These are phyloP conservation scores for Steatocranus sp. DNA, from an alignment of 2,797 vertebrate species.

Conservation along the genomic window DNA sequence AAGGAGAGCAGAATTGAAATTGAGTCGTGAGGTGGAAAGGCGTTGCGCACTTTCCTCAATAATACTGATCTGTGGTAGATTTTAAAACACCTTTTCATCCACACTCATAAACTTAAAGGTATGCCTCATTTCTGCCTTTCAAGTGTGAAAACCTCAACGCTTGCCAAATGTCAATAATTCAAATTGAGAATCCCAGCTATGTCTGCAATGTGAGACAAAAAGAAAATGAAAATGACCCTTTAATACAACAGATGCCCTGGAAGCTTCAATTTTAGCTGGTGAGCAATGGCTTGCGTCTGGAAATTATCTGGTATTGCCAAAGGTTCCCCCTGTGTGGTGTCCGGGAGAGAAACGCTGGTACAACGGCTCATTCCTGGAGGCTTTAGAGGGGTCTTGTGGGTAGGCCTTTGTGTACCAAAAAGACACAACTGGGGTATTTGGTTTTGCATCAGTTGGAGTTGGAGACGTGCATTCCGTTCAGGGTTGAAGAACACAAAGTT, in stretches of 20 bases:
- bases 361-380: conserved; percentile 40
- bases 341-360: conserved; percentile 47
- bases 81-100: not conserved
- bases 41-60: not conserved
- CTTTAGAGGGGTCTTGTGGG: conserved; percentile 26
- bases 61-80: not conserved
- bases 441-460: conserved; percentile 52
- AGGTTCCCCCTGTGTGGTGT: conserved; percentile 47
- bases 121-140: not conserved
- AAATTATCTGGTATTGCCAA: conserved; percentile 41
- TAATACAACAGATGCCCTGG: conserved; percentile 39
- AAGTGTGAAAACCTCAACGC: not conserved
- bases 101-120: not conserved
- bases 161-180: not conserved
- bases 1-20: not conserved
- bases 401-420: conserved; percentile 29
- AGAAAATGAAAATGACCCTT: conserved; percentile 18
- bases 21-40: not conserved
- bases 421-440: conserved; percentile 11
- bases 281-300: conserved; percentile 37
- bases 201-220: conserved; percentile 13
- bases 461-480: conserved; percentile 55
- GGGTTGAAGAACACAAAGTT: conserved; percentile 6
- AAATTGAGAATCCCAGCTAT: not conserved
- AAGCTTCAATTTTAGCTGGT: conserved; percentile 48